Conservation (phyloP, 2,888 invertebrate genomes). For the Xestia sexstrigata region DNA sequence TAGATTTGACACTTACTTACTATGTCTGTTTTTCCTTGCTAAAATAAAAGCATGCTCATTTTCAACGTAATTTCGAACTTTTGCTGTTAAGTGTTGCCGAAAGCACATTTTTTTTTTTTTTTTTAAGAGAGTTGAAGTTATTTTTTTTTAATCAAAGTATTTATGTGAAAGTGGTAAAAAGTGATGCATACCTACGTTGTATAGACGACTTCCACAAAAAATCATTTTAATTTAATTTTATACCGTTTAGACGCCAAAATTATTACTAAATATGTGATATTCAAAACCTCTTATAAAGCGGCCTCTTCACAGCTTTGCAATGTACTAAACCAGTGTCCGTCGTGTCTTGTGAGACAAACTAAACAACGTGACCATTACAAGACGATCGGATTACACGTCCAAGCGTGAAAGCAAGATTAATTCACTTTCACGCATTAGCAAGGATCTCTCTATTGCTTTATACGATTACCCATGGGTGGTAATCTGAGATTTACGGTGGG, state of each 20-base stretch:
- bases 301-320: not conserved
- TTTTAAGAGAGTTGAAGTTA: too few relatives aligned
- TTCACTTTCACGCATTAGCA: conserved; percentile 34
- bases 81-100: not conserved
- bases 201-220: too few relatives aligned
- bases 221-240: too few relatives aligned
- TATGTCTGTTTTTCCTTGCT: not conserved
- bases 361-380: conserved; percentile 3
- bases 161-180: too few relatives aligned
- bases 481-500: not conserved
- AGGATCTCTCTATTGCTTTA: conserved; percentile 3
- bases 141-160: too few relatives aligned
- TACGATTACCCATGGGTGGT: conserved; percentile 21
- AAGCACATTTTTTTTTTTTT: not conserved
- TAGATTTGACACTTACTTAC: not conserved
- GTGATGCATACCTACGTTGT: too few relatives aligned
- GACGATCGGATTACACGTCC: conserved; percentile 17
- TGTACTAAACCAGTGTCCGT: not conserved
- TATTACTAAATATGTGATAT: too few relatives aligned
- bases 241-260: too few relatives aligned
- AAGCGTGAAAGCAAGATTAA: conserved; percentile 42
- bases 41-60: not conserved
- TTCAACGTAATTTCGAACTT: not conserved
- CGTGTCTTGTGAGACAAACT: conserved; percentile 1
- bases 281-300: too few relatives aligned